Evolutionary conservation across 2,888 invertebrate genomes (phyloP).

Genomic region (Pristionchus maxplancki): DNA sequence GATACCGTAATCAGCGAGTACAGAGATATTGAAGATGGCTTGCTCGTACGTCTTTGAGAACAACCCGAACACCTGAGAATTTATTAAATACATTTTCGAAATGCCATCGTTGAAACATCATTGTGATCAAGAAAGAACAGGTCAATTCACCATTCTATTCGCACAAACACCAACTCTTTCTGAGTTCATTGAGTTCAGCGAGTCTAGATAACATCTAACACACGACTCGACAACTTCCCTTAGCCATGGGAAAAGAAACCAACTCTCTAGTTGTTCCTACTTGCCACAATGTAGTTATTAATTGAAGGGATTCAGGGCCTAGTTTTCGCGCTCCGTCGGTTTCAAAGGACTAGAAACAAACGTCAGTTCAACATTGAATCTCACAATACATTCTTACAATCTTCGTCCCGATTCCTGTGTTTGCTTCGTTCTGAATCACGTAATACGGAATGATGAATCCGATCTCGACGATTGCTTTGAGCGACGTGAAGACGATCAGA

Average conservation of each 20-base stretch:
- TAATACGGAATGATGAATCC: slow-evolving; percentile 30
- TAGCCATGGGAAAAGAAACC: no score
- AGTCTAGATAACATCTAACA: neutral
- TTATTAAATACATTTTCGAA: neutral
- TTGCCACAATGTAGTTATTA: no score
- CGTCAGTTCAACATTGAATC: no score
- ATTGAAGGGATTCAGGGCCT: no score
- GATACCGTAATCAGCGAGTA: slow-evolving; percentile 18
- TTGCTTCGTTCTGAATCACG: neutral
- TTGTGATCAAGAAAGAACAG: neutral
- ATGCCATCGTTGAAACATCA: neutral
- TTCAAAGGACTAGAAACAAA: no score
- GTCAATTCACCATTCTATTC: neutral
- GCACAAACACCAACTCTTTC: neutral
- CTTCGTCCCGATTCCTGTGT: no score
- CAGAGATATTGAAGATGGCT: neutral
- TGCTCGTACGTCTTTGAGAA: neutral
- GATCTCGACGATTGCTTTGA: slow-evolving; percentile 8
- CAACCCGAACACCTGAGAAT: neutral
- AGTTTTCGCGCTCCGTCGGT: no score
- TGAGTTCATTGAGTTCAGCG: neutral
- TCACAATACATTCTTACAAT: no score
- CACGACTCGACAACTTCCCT: neutral
- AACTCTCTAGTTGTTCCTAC: no score
- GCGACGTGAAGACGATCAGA: neutral